Conservation (phyloP, 2,113 vertebrate genomes). For the Agelaius phoeniceus region DNA sequence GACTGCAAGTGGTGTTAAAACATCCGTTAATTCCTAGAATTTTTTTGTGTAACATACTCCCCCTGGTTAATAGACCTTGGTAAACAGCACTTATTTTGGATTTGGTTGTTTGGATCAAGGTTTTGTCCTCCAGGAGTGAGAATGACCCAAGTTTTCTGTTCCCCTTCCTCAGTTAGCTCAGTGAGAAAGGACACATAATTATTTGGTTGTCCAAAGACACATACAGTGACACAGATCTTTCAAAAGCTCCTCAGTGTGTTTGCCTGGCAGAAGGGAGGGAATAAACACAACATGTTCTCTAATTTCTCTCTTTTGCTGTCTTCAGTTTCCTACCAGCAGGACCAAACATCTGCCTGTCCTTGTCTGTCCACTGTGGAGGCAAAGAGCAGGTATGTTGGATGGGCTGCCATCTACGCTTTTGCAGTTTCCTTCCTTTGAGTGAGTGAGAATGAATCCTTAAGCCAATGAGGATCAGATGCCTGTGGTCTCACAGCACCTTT, state of each 20-base stretch:
- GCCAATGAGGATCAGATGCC: not conserved
- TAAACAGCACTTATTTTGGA: not conserved
- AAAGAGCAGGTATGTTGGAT: not conserved
- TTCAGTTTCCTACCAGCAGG: not conserved
- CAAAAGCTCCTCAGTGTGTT: not conserved
- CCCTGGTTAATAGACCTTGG: not conserved
- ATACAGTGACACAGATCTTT: not conserved
- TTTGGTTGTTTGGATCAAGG: not conserved
- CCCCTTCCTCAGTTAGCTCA: not conserved
- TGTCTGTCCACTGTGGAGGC: not conserved
- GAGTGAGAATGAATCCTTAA: not conserved
- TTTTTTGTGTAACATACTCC: not conserved
- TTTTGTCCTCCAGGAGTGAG: not conserved
- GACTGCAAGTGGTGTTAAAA: not conserved
- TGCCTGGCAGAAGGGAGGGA: not conserved
- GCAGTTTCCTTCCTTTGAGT: not conserved
- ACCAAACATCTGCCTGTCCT: not conserved
- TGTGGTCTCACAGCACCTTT: not conserved
- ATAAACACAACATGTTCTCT: not conserved
- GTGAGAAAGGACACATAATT: not conserved
- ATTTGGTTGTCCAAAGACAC: not conserved
- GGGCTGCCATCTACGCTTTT: rapidly evolving
- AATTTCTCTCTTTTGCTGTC: not conserved
- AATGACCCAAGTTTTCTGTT: not conserved
- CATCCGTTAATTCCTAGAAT: not conserved